These are phyloP conservation scores for Himalopsyche phryganea DNA, from an alignment of 1,140 invertebrate species.

Conservation along the genomic window DNA sequence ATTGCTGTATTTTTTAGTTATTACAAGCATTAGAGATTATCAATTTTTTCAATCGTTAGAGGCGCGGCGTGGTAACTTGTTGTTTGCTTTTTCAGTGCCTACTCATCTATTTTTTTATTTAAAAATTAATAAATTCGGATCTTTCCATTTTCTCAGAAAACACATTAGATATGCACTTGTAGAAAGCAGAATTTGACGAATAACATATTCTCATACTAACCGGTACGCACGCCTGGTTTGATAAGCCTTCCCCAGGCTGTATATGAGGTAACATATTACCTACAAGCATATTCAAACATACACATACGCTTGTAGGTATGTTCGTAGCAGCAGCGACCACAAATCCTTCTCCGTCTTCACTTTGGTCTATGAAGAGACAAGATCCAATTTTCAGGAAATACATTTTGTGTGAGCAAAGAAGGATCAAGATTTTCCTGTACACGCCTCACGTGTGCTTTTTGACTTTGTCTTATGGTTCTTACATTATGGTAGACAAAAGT, in stretches of 20 bases:
- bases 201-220: too few species aligned
- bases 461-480: conserved; percentile 22
- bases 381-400: conserved; percentile 33
- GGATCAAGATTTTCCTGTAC: conserved; percentile 8
- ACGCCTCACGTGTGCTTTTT: conserved; percentile 20
- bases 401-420: conserved; percentile 8
- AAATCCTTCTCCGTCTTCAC: conserved; percentile 28
- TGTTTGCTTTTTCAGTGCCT: too few species aligned
- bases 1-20: too few species aligned
- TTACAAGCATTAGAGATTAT: too few species aligned
- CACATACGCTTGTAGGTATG: conserved; percentile 1
- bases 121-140: too few species aligned
- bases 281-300: conserved; percentile 1
- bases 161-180: too few species aligned
- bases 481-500: conserved; percentile 16
- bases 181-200: too few species aligned
- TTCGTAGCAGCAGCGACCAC: conserved; percentile 17
- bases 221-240: conserved; percentile 5
- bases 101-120: too few species aligned
- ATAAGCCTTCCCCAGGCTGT: conserved; percentile 12
- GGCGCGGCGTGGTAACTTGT: too few species aligned
- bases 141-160: too few species aligned
- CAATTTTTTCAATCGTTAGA: too few species aligned
- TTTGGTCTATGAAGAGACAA: conserved; percentile 26
- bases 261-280: conserved; percentile 13